These are phyloP conservation scores for Slavum lentiscoides DNA, from an alignment of 2,888 invertebrate genomes.

Conservation along the genomic window DNA sequence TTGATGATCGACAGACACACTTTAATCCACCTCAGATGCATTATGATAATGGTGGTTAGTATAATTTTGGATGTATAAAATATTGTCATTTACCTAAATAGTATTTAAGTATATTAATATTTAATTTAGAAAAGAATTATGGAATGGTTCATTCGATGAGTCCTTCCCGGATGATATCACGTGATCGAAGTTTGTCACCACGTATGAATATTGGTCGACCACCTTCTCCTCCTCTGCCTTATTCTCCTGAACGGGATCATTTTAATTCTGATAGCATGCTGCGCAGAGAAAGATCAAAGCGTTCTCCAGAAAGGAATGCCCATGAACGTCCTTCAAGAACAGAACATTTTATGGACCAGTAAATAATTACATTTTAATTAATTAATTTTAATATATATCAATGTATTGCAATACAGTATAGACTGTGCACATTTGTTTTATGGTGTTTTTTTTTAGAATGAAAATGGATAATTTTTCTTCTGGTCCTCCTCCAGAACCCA, in stretches of 20 bases:
- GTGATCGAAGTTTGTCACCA: slow-evolving; percentile 43
- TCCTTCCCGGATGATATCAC: slow-evolving; percentile 13
- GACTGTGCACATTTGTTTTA: neutral
- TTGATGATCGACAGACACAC: slow-evolving; percentile 32
- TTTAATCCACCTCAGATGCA: slow-evolving; percentile 26
- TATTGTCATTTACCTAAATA: neutral
- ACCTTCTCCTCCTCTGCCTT: slow-evolving; percentile 46
- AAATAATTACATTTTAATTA: slow-evolving; percentile 21
- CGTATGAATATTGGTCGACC: slow-evolving; percentile 26
- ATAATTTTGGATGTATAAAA: neutral
- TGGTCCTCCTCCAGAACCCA: slow-evolving; percentile 45
- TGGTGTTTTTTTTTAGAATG: slow-evolving; percentile 10
- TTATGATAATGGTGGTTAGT: slow-evolving; percentile 38
- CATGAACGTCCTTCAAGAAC: slow-evolving; percentile 23
- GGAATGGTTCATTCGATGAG: slow-evolving; percentile 24
- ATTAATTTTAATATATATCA: neutral
- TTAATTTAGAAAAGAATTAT: slow-evolving; percentile 36
- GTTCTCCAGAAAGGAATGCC: slow-evolving; percentile 18
- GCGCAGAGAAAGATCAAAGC: slow-evolving; percentile 32
- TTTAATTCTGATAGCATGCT: slow-evolving; percentile 24
- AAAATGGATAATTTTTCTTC: slow-evolving; percentile 33
- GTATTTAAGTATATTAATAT: neutral
- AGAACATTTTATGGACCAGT: slow-evolving; percentile 41
- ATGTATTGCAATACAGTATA: neutral
- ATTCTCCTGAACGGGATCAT: slow-evolving; percentile 37